Conservation (phyloP, 2,797 vertebrate species). For the Darevskia mixta region DNA sequence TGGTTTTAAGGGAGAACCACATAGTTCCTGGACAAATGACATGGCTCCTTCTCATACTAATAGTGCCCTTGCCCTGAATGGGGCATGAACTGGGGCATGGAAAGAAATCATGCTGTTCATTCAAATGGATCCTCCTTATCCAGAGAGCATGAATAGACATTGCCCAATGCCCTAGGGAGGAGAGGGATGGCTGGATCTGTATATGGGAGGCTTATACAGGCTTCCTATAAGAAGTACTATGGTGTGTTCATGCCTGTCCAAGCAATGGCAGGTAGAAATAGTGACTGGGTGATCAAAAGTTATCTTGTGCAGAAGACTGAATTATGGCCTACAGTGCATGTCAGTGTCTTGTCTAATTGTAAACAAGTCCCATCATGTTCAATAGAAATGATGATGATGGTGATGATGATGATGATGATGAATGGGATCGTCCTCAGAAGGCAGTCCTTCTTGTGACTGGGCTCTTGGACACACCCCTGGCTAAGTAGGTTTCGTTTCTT, state of each 20-base stretch:
- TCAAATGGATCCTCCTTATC: neutral
- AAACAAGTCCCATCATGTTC: too few relatives aligned
- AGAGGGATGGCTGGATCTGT: neutral
- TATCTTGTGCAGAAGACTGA: neutral
- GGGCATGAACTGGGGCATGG: neutral
- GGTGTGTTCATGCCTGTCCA: too few relatives aligned
- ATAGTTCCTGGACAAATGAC: neutral
- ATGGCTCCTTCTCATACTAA: neutral
- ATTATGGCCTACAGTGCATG: neutral
- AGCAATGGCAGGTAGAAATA: neutral
- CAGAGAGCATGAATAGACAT: neutral
- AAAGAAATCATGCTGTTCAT: neutral
- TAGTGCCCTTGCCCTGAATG: neutral
- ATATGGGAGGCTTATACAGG: too few relatives aligned
- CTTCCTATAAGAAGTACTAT: too few relatives aligned
- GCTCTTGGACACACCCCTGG: too few relatives aligned
- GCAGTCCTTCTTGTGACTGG: too few relatives aligned
- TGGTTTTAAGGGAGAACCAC: neutral
- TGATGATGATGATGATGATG: too few relatives aligned
- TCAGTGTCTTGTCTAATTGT: too few relatives aligned
- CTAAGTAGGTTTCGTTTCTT: too few relatives aligned
- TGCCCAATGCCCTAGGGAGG: neutral
- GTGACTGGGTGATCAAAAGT: neutral
- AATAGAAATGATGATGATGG: too few relatives aligned
- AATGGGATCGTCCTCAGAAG: too few relatives aligned